Base-by-base conservation (phyloP, 2,888 invertebrate genomes). In the Helicoverpa assulta region DNA sequence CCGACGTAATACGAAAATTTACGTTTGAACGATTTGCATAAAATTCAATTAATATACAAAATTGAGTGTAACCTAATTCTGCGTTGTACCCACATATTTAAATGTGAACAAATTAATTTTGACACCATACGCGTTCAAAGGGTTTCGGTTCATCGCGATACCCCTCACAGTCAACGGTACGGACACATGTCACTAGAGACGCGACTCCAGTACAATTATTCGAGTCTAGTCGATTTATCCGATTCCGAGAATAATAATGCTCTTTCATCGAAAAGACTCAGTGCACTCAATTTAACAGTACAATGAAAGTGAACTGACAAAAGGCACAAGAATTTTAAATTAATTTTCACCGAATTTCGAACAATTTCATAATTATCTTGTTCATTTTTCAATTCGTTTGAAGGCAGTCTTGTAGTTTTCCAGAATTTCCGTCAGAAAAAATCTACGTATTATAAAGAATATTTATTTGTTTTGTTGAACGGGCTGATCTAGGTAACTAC, bases 71-170 rank as follows among this genome's bases (percentile, higher is more conserved):
- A 63, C 57, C 60, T 76, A 68, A 68, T 76, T 67, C 67, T 54
- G 37, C 21, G 33, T 56, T 62, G 68, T 66, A 53, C 70, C 55
- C 60, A 52, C 60, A 62, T 78, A 70, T 73, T 81, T 75, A 78
- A 81, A 83, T 74, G 55, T 57, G 78, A 63, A 70, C 74, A 75
- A 81, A 83, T 81, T 83, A 81, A 83, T 83, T 75, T 78, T 81
- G 69, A 77, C 81, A 63, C 73, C 55, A 51, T 64, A 51, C 54
- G 60, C 50, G 68, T 74, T 69, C 74, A 74, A 73, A 83, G 72
- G 83, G 74, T 60, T 72, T 52, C 52, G 64, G 67, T 67, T 80
- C 64, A 83, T 80, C 59, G 66, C 40, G 64, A 76, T 74, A 74
- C 67, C 70, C 70, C 68, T 71, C 52, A 66, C 69, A 71, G 67